Base-by-base conservation (phyloP, 2,888 invertebrate genomes). In the Synanthedon formicaeformis region DNA sequence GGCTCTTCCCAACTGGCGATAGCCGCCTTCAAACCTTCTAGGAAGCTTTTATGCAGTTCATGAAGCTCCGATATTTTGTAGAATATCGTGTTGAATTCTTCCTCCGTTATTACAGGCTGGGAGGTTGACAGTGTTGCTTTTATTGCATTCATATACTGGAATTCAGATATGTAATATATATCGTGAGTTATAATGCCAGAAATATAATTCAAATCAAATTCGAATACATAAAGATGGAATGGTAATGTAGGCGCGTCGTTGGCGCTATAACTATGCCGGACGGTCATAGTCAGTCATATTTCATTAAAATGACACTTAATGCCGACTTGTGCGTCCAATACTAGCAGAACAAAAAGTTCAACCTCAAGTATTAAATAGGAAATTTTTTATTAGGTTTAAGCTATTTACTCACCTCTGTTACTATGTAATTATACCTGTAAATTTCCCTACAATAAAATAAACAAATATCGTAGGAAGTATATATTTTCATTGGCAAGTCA, bases 61-160 rank as follows among this genome's bases (percentile, higher is more conserved):
- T 95, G 93, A 51, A 97, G 88, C 66, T 97, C 96, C 1, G 96
- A 94, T 76, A 97, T 96, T 84, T 96, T 96, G 75, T 94, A 96
- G 81, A 97, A 97, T 74, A 97, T 97, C 6, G 94, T 93, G 60
- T 93, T 93, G 72, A 96, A 94, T 74, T 97, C 97, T 58, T 95
- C 94, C 69, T 94, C 92, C 1, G 94, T 92, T 68, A 97, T 94
- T 56, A 97, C 94, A 50, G 96, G 96, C 76, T 96, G 96, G 10
- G 96, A 96, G 54, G 96, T 95, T 50, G 92, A 92, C 57, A 95
- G 84, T 11, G 96, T 95, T 50, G 96, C 94, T 76, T 95, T 94
- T 63, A 97, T 92, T 16, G 95, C 96, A 72, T 95, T 95, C 93
- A 96, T 96, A 71, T 96, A 97, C 95, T 97, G 81, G 45, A 88